phyloP scores from a whole-genome alignment of 2,113 vertebrate species.

The Myotis brandtii region DNA sequence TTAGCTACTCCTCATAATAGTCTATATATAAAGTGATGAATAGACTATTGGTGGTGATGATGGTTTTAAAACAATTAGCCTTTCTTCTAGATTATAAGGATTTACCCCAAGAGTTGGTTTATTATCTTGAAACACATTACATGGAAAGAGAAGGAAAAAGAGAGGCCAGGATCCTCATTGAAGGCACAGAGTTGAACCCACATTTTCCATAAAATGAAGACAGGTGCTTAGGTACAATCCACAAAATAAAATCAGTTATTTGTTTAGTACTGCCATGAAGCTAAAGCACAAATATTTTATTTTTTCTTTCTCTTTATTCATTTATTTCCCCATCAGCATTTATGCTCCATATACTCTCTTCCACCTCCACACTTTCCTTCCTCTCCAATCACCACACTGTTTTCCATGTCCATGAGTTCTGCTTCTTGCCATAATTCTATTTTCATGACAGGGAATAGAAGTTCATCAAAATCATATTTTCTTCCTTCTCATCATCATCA shows the following conservation, averaged over 20 bases:
- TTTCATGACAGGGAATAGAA: too few relatives aligned
- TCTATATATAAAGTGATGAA: neutral
- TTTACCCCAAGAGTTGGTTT: neutral
- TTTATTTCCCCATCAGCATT: neutral
- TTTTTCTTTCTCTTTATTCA: neutral
- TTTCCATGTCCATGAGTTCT: neutral
- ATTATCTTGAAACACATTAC: neutral
- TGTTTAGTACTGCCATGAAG: neutral
- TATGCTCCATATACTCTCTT: too few relatives aligned
- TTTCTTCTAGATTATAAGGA: neutral
- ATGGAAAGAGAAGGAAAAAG: neutral
- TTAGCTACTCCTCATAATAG: neutral
- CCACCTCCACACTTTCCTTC: too few relatives aligned
- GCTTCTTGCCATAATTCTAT: too few relatives aligned
- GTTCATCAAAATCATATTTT: too few relatives aligned
- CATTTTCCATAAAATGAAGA: neutral
- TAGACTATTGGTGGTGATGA: neutral
- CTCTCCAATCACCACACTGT: neutral
- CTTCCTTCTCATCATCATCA: too few relatives aligned
- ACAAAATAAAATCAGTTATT: neutral
- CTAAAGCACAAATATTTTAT: neutral
- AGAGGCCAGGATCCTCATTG: neutral
- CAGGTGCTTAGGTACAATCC: neutral
- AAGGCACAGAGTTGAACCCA: neutral
- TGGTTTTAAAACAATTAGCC: neutral